Evolutionary conservation across 2,888 invertebrate species (phyloP).

Genomic region (Hoplodrina ambigua): DNA sequence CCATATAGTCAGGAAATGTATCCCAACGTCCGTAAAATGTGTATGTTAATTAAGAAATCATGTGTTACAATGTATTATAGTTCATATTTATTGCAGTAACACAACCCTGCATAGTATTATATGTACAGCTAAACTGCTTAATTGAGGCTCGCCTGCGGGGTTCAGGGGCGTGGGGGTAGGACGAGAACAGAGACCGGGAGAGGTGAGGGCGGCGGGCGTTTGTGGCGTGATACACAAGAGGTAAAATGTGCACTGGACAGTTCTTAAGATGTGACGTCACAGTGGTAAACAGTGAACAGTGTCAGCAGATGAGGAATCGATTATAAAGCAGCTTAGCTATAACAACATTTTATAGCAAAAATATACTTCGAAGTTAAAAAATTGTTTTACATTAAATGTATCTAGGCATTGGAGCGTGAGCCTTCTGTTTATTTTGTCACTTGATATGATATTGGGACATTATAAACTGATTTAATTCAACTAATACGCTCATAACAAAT

Average conservation of each 20-base stretch:
- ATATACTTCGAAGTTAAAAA: not conserved
- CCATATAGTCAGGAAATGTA: not conserved
- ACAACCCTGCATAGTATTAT: not conserved
- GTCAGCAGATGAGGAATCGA: too few species aligned
- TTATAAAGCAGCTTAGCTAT: too few species aligned
- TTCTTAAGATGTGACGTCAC: too few species aligned
- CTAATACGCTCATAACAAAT: not conserved
- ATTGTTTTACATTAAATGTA: not conserved
- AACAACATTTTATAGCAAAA: not conserved
- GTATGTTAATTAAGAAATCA: not conserved
- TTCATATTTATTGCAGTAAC: not conserved
- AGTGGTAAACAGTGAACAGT: too few species aligned
- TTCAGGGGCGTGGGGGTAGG: too few species aligned
- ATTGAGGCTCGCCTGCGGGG: too few species aligned
- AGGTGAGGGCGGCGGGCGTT: too few species aligned
- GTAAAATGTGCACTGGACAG: too few species aligned
- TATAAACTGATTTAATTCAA: constrained; percentile 9
- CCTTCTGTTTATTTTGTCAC: not conserved
- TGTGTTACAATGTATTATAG: not conserved
- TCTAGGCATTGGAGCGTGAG: not conserved
- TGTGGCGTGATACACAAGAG: too few species aligned
- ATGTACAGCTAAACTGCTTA: too few species aligned
- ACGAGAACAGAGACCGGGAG: too few species aligned
- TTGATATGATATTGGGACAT: constrained; percentile 5
- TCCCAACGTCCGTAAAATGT: not conserved